Conservation (phyloP, 2,797 vertebrate species). For the Leptatherina wallacei region DNA sequence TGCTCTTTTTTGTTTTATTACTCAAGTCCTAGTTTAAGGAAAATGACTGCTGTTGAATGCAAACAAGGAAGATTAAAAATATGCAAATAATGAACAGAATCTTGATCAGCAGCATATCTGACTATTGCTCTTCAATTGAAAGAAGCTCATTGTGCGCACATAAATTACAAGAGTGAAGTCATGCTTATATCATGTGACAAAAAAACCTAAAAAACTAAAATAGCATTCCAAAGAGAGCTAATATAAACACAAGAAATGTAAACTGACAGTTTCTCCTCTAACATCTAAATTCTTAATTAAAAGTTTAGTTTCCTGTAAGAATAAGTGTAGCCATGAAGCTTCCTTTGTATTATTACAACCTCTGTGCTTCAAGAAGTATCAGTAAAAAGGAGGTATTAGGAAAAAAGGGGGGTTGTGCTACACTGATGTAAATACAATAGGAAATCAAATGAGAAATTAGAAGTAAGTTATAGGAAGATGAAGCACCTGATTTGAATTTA, state of each 20-base stretch:
- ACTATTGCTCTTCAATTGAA: conserved; percentile 19
- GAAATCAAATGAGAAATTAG: conserved; percentile 3
- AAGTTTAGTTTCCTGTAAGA: conserved; percentile 66
- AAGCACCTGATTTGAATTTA: conserved; percentile 68
- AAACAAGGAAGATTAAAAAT: conserved; percentile 30
- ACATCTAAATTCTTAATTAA: conserved; percentile 26
- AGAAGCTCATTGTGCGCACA: conserved; percentile 12
- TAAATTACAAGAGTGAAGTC: conserved; percentile 30
- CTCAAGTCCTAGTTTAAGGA: neutral
- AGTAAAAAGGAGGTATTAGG: conserved; percentile 1
- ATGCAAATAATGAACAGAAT: conserved; percentile 48
- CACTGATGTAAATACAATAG: neutral
- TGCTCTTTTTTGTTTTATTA: conserved; percentile 12
- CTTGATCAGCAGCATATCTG: conserved; percentile 36
- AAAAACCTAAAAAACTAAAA: conserved; percentile 20
- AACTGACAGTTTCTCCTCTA: neutral
- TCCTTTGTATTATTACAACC: conserved; percentile 29
- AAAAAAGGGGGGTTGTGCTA: neutral
- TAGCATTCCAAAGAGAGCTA: conserved; percentile 8
- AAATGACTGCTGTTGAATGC: conserved; percentile 11
- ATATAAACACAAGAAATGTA: conserved; percentile 23
- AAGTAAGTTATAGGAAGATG: conserved; percentile 10
- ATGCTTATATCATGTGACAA: conserved; percentile 23
- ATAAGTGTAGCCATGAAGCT: neutral
- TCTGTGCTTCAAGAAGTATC: conserved; percentile 8